Base-by-base conservation (phyloP, 64 coral and sea anemone species). In the Stylophora pistillata region DNA sequence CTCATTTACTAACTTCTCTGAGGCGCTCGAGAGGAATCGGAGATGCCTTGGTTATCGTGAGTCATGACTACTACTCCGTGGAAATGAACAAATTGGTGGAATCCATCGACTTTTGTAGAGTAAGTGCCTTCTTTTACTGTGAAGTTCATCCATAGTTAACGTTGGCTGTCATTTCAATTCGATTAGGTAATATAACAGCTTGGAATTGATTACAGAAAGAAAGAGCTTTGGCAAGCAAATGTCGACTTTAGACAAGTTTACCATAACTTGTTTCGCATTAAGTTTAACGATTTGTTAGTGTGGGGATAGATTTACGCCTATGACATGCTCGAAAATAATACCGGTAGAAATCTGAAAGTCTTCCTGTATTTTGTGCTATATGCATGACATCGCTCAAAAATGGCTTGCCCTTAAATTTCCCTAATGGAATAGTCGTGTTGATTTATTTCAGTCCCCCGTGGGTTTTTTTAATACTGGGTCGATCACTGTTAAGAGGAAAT, bases 81-180 rank as follows among this genome's bases (percentile, higher is more conserved):
- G 88, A 95, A 57, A 99, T 99, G 23, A 93, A 99, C 76, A 58
- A 53, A 57, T 34, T 88, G 15, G 97, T 95, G 16, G 77, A 91
- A 78, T 64, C 90, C 13, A 95, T 99, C 29, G 70, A 99, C 77
- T 99, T 99, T 74, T 93, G 97, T 86, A 93, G 89, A 91, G 95
- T 96, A 87, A 87, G 87, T 89, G n/a, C 1, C 21, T 13, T 41
- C 10, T 68, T 27, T 11, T 11, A 26, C 7, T 65, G 5, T 68
- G 20, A 23, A 47, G 3, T 47, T 47, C 37, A 21, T 68, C 21
- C 64, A 25, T 25, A 68, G 64, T 27, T 4, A 68, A 21, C 64
- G 23, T 68, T 15, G 17, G 17, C 11, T 25, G 12, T 68, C 23
- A 68, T 68, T n/a, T n/a, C 21, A 12, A 12, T 26, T 68, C 21